A percentile compares a stretch with the other conserved stretches of the same genome.
phyloP scores from a whole-genome alignment of 2,113 vertebrate species.

The Mesembrinibis cayennensis region DNA sequence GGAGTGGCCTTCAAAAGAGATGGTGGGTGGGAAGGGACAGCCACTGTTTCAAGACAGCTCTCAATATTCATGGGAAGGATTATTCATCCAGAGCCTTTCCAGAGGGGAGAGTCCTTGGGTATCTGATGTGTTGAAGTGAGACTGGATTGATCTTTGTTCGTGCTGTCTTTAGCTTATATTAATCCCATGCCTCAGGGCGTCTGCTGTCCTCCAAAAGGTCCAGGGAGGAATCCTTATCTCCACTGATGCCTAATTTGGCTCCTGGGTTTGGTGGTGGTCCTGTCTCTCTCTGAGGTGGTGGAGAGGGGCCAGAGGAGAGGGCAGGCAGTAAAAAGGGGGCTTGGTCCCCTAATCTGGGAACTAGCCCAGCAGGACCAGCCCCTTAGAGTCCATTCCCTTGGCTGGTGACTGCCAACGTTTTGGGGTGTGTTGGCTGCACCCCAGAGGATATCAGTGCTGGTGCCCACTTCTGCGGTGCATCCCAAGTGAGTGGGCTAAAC shows the following conservation, averaged over 20 bases:
- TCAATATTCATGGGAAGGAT: slow-evolving; percentile 21
- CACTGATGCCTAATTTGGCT: neutral
- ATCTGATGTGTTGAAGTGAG: neutral
- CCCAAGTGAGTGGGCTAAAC: neutral
- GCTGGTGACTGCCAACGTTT: neutral
- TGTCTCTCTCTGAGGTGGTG: neutral
- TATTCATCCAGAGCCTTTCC: slow-evolving; percentile 6
- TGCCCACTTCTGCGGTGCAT: neutral
- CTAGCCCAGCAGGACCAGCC: neutral
- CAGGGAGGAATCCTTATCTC: neutral
- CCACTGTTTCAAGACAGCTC: neutral
- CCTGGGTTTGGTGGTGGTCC: neutral
- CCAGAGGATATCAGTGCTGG: neutral
- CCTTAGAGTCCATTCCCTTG: neutral
- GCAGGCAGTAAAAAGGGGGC: neutral
- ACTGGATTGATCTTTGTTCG: neutral
- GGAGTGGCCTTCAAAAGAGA: slow-evolving; percentile 6
- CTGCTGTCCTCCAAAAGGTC: neutral
- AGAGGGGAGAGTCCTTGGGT: neutral
- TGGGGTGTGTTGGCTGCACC: neutral
- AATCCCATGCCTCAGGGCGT: neutral
- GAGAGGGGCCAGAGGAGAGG: neutral
- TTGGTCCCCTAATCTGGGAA: neutral
- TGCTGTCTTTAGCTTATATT: neutral
- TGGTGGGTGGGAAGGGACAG: slow-evolving; percentile 1